Percentiles rank a stretch among this genome's conserved stretches.
These are phyloP conservation scores for Hypomecis punctinalis DNA, from an alignment of 2,888 invertebrate species.

Conservation along the genomic window DNA sequence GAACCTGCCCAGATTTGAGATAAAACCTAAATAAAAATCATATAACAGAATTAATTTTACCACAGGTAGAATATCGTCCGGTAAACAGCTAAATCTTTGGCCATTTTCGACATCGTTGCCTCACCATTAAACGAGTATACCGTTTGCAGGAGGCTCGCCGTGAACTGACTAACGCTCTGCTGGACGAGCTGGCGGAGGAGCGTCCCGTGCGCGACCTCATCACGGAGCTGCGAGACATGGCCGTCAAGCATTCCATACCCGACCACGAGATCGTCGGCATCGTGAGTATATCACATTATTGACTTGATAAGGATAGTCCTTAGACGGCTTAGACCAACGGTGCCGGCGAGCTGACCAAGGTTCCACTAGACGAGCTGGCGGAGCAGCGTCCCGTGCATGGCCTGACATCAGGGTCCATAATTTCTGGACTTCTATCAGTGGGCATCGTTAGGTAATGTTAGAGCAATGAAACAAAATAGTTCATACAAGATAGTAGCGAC, in stretches of 20 bases:
- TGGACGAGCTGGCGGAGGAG: constrained; percentile 94
- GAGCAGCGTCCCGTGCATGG: constrained; percentile 95
- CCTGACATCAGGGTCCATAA: constrained; percentile 92
- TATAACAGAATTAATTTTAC: no score
- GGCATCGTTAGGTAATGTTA: constrained; percentile 93
- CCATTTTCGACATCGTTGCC: no score
- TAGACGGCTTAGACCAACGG: no score
- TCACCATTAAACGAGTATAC: not conserved
- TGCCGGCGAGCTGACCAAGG: constrained; percentile 83
- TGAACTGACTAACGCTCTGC: constrained; percentile 87
- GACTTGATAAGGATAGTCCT: no score
- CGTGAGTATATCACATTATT: constrained; percentile 87
- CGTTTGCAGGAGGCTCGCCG: constrained; percentile 78
- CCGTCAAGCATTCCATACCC: constrained; percentile 91
- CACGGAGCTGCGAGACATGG: constrained; percentile 93
- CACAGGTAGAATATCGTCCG: no score
- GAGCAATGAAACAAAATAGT: no score
- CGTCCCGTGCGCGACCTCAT: constrained; percentile 94
- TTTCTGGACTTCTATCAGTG: constrained; percentile 94
- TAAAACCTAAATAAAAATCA: no score
- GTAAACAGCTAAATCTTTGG: no score
- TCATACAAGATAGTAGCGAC: no score
- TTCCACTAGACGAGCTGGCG: constrained; percentile 93
- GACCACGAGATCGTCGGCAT: constrained; percentile 96
- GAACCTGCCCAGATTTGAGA: no score